Conservation (phyloP, 2,113 vertebrate species). For the Rhinopomastus cyanomelas region DNA sequence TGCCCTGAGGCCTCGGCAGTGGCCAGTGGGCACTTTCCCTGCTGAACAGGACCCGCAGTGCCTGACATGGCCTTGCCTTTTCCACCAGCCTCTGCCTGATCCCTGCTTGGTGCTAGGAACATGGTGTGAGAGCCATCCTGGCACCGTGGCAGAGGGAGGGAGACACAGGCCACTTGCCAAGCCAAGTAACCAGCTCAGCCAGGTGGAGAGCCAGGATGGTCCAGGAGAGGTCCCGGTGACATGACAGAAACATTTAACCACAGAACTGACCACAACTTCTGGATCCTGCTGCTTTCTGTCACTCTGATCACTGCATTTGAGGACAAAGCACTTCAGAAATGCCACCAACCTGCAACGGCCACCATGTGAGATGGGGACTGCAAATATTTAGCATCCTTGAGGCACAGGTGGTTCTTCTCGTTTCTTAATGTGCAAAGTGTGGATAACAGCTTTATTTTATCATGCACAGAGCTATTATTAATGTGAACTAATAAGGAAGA, state of each 20-base stretch:
- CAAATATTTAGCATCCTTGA: neutral
- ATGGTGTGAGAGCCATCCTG: too few species aligned
- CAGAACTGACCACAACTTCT: neutral
- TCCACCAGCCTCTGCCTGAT: neutral
- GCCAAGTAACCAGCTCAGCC: neutral
- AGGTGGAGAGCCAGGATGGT: rapidly evolving
- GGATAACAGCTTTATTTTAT: neutral
- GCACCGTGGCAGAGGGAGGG: rapidly evolving
- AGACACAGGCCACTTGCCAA: neutral
- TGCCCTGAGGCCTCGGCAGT: neutral
- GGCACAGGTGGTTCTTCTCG: neutral
- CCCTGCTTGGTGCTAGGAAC: neutral
- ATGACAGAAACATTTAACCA: too few species aligned
- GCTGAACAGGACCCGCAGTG: too few species aligned
- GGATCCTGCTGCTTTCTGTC: neutral
- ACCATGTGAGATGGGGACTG: neutral
- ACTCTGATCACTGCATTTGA: neutral
- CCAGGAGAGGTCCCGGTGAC: neutral
- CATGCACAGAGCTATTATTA: neutral
- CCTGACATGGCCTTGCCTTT: neutral
- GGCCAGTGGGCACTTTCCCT: rapidly evolving
- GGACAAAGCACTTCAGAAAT: neutral
- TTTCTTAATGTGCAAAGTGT: neutral
- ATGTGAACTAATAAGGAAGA: slow-evolving; percentile 8
- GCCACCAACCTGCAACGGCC: neutral